These are phyloP conservation scores for Aelia acuminata DNA, from an alignment of 2,888 invertebrate species.

Conservation along the genomic window DNA sequence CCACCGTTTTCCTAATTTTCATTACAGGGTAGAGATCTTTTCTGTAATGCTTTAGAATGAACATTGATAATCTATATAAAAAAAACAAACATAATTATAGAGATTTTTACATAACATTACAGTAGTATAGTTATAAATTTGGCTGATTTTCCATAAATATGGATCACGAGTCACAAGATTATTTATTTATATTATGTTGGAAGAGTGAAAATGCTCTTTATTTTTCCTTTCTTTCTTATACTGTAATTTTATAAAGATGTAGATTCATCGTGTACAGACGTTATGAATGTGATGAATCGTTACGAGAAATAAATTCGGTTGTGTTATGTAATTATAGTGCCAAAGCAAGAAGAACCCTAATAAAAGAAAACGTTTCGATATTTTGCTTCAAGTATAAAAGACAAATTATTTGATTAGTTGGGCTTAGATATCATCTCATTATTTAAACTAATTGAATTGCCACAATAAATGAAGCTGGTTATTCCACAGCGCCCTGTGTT, in stretches of 20 bases:
- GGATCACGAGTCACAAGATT: no score
- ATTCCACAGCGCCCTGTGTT: background rate
- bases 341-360: background rate
- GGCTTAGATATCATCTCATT: background rate
- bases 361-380: background rate
- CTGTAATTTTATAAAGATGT: background rate
- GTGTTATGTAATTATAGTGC: background rate
- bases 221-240: background rate
- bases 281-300: background rate
- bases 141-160: no score
- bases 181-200: no score
- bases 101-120: no score
- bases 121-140: no score
- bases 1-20: no score
- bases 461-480: background rate
- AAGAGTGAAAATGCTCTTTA: no score
- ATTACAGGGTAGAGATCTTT: no score
- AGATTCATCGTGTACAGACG: background rate
- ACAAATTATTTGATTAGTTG: background rate
- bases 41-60: no score
- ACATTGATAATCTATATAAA: no score
- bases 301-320: background rate
- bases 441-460: background rate
- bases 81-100: no score
- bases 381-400: background rate